Percentiles rank a stretch among this genome's conserved stretches.
Evolutionary conservation across 1,140 invertebrate genomes (phyloP).

Genomic region (Dysdera silvatica): DNA sequence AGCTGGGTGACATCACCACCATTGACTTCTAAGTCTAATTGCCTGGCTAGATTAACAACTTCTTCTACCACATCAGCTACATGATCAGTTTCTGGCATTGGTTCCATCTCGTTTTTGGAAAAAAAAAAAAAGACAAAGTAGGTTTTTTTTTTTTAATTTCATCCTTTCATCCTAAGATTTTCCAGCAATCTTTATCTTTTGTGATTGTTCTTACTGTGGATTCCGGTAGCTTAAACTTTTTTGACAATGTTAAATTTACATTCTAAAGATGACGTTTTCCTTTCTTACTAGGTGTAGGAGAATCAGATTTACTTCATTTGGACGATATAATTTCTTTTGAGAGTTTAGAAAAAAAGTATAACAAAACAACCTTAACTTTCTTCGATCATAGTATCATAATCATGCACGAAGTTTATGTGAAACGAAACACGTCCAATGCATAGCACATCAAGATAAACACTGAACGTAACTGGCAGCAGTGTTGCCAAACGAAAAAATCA

Average conservation of each 20-base stretch:
- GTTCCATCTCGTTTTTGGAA: background rate
- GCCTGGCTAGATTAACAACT: constrained; percentile 8
- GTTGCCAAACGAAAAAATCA: too few species aligned
- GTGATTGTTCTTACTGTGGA: background rate
- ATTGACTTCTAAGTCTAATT: constrained; percentile 13
- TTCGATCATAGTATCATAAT: too few species aligned
- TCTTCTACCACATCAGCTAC: constrained; percentile 4
- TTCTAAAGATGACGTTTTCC: background rate
- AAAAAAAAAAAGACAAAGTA: background rate
- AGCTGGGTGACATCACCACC: constrained; percentile 3
- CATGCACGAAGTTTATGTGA: too few species aligned
- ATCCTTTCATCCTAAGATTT: background rate
- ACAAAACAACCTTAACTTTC: background rate
- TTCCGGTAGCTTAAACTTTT: background rate
- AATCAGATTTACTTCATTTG: background rate
- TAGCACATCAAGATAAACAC: too few species aligned
- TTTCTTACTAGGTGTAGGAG: background rate
- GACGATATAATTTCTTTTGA: background rate
- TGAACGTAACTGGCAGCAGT: too few species aligned
- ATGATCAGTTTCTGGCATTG: constrained; percentile 4
- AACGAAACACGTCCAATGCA: too few species aligned
- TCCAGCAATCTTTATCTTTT: background rate
- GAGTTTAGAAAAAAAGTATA: constrained; percentile 2
- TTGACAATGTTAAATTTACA: background rate
- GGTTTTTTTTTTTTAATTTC: background rate